A percentile compares a stretch with the other conserved stretches of the same genome.
Evolutionary conservation across 2,797 vertebrate genomes (phyloP).

Genomic region (Diplodus sargus): DNA sequence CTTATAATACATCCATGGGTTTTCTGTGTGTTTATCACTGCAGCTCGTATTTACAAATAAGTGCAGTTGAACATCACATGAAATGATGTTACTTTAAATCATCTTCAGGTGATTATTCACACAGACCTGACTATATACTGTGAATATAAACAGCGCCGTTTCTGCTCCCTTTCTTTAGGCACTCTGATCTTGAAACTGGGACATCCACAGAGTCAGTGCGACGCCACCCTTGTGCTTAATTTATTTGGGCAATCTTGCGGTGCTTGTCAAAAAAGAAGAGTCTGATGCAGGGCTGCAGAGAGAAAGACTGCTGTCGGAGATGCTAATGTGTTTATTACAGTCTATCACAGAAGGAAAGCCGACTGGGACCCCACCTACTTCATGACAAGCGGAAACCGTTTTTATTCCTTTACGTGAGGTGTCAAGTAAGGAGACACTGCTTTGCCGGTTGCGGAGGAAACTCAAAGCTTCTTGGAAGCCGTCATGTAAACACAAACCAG

Average conservation of each 20-base stretch:
- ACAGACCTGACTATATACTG: background rate
- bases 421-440: slow-evolving; percentile 3
- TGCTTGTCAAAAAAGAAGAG: slow-evolving; percentile 9
- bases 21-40: background rate
- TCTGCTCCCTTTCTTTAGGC: slow-evolving; percentile 9
- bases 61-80: background rate
- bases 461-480: background rate
- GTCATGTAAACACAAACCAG: slow-evolving; percentile 22
- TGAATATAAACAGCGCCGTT: slow-evolving; percentile 12
- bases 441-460: slow-evolving; percentile 2
- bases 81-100: background rate
- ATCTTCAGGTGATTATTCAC: background rate
- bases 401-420: slow-evolving; percentile 4
- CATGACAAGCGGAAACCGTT: slow-evolving; percentile 27
- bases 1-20: background rate
- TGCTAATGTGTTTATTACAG: slow-evolving; percentile 32
- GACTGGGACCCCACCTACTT: slow-evolving; percentile 9
- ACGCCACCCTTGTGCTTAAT: slow-evolving; percentile 35
- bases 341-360: slow-evolving; percentile 18
- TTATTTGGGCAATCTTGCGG: slow-evolving; percentile 30
- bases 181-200: slow-evolving; percentile 36
- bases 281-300: slow-evolving; percentile 3
- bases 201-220: slow-evolving; percentile 23
- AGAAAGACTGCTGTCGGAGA: slow-evolving; percentile 11
- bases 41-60: background rate